These are phyloP conservation scores for Carollia perspicillata DNA, from an alignment of 2,113 vertebrate species.

Conservation along the genomic window DNA sequence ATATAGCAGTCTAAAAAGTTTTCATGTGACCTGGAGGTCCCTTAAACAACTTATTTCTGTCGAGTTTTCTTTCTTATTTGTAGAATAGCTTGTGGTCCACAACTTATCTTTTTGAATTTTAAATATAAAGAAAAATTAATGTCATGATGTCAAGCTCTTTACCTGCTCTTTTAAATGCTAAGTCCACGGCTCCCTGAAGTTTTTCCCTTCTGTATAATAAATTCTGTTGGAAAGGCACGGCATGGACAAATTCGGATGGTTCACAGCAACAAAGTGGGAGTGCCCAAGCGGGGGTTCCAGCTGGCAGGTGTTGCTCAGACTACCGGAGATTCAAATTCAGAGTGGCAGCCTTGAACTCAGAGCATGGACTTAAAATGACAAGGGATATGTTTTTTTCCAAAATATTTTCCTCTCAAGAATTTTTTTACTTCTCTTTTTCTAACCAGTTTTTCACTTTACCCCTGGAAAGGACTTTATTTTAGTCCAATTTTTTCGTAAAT, in stretches of 20 bases:
- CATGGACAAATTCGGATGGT: neutral
- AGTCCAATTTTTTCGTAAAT: neutral
- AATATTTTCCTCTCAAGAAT: neutral
- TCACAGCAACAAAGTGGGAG: neutral
- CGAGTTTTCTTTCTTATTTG: constrained; percentile 23
- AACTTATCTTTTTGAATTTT: constrained; percentile 27
- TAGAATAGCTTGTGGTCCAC: neutral
- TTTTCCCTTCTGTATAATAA: neutral
- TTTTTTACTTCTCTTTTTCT: neutral
- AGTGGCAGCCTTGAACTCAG: neutral
- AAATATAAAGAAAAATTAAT: constrained; percentile 32
- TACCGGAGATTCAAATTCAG: neutral
- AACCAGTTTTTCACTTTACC: neutral
- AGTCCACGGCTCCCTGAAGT: neutral
- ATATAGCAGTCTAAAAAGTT: neutral
- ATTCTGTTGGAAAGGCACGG: neutral
- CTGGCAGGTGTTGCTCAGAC: neutral
- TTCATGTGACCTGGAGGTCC: neutral
- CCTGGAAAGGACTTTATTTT: neutral
- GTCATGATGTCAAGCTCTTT: neutral
- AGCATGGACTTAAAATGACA: constrained; percentile 14
- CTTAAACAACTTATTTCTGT: neutral
- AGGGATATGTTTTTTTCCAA: neutral
- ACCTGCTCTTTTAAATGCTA: constrained; percentile 10
- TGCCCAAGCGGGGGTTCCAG: neutral